Conservation (phyloP, 2,888 invertebrate genomes). For the Timema cristinae region DNA sequence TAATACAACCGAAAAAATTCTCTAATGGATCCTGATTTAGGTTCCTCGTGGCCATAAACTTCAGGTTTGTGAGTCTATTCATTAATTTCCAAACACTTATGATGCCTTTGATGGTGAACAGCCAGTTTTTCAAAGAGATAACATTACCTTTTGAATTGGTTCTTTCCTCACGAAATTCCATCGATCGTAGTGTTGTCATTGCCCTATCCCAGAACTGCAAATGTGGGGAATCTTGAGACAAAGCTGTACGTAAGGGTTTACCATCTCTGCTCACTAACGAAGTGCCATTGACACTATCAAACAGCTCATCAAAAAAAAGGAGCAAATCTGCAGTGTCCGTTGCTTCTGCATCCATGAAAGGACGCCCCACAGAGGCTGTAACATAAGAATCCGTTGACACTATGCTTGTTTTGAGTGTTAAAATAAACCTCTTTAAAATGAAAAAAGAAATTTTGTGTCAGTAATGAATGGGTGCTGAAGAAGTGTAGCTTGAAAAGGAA, state of each 20-base stretch:
- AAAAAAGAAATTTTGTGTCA: too few relatives aligned
- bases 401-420: neutral
- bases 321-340: slow-evolving; percentile 1
- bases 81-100: neutral
- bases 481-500: too few relatives aligned
- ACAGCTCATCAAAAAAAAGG: slow-evolving; percentile 7
- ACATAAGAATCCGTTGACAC: neutral
- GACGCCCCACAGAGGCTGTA: neutral
- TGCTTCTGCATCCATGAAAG: slow-evolving; percentile 1
- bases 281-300: slow-evolving; percentile 4
- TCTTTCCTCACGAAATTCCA: neutral
- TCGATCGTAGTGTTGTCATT: neutral
- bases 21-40: slow-evolving; percentile 12
- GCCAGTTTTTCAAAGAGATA: neutral
- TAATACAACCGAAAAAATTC: neutral
- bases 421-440: neutral
- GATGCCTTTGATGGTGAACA: neutral
- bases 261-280: neutral
- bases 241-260: slow-evolving; percentile 2
- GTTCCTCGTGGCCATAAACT: neutral
- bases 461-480: too few relatives aligned
- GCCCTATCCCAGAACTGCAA: neutral
- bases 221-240: neutral
- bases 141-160: neutral
- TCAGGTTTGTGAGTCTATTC: neutral